Evolutionary conservation across 2,888 invertebrate species (phyloP).

Genomic region (Tachina fera): DNA sequence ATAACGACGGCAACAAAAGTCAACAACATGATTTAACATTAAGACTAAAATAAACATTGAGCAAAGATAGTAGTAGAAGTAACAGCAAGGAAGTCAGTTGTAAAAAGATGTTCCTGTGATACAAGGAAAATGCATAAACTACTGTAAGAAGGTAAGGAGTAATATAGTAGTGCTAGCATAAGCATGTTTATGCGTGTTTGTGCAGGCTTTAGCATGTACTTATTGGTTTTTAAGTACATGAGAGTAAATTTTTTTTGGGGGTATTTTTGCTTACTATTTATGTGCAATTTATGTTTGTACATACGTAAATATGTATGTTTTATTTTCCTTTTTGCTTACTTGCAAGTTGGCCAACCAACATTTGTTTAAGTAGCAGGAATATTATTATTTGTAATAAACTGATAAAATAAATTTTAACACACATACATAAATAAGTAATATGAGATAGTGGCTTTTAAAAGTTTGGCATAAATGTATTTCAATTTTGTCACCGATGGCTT

Average conservation of each 20-base stretch:
- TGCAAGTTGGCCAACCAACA: conserved; percentile 35
- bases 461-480: background rate
- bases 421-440: conserved; percentile 32
- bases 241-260: conserved; percentile 43
- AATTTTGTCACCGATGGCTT: too few species aligned
- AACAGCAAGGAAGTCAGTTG: conserved; percentile 31
- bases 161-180: background rate
- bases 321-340: background rate
- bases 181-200: conserved; percentile 14
- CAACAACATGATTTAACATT: conserved; percentile 64
- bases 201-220: conserved; percentile 6
- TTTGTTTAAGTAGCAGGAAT: conserved; percentile 56
- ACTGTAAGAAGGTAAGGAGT: conserved; percentile 33
- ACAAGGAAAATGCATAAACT: conserved; percentile 16
- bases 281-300: too few species aligned
- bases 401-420: conserved; percentile 39
- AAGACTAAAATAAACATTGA: conserved; percentile 61
- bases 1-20: conserved; percentile 30
- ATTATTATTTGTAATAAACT: conserved; percentile 66
- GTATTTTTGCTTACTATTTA: conserved; percentile 22
- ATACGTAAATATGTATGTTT: background rate
- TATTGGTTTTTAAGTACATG: conserved; percentile 29
- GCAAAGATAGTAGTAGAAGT: conserved; percentile 28
- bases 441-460: background rate
- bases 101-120: conserved; percentile 17